Evolutionary conservation across 2,797 vertebrate species (phyloP).

Genomic region (Poeciliopsis presidionis): DNA sequence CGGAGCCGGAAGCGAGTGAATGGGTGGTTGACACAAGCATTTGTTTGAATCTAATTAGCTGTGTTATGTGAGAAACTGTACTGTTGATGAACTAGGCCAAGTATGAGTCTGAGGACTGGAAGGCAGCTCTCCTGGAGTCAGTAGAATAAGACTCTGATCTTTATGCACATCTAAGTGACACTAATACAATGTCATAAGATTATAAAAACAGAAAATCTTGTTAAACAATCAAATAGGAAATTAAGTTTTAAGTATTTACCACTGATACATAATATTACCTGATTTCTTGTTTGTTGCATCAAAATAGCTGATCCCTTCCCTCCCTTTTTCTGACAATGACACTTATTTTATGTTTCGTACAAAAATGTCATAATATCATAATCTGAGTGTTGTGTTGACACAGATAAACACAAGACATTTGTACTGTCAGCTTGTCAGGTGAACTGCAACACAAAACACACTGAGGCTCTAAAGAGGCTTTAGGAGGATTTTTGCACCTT

Average conservation of each 20-base stretch:
- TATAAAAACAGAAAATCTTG: not conserved
- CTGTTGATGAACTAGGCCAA: constrained; percentile 60
- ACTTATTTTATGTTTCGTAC: not conserved
- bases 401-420: constrained; percentile 1
- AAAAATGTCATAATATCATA: constrained; percentile 6
- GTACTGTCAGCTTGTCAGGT: constrained; percentile 3
- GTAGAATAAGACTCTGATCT: constrained; percentile 5
- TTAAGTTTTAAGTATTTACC: not conserved
- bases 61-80: constrained; percentile 66
- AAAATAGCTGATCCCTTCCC: constrained; percentile 1
- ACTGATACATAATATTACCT: not conserved
- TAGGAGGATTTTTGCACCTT: constrained; percentile 7
- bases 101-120: constrained; percentile 47
- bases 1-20: constrained; percentile 53
- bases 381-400: constrained; percentile 13
- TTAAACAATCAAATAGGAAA: not conserved
- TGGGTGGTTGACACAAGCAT: constrained; percentile 57
- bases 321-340: constrained; percentile 10
- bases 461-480: constrained; percentile 11
- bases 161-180: constrained; percentile 10
- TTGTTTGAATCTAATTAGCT: constrained; percentile 68
- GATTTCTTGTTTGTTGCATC: not conserved
- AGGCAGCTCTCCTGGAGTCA: constrained; percentile 35
- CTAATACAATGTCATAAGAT: constrained; percentile 5
- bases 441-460: constrained; percentile 15